A percentile compares a stretch with the other conserved stretches of the same genome.
Evolutionary conservation across 2,797 vertebrate species (phyloP).

Genomic region (Smutsia temminckii): DNA sequence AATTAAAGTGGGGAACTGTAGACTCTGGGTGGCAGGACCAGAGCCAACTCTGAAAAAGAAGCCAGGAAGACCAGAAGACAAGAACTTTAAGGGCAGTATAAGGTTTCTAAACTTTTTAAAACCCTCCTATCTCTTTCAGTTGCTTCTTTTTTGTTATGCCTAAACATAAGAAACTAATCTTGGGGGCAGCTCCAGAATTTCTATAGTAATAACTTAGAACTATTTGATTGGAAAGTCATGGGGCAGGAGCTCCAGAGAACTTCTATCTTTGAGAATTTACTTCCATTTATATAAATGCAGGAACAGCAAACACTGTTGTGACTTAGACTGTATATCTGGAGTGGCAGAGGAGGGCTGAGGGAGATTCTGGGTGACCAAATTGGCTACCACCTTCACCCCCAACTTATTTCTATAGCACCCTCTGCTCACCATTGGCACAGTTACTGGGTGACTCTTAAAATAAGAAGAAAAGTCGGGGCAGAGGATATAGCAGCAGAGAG

Average conservation of each 20-base stretch:
- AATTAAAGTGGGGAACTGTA: background rate
- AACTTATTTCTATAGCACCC: background rate
- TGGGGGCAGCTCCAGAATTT: background rate
- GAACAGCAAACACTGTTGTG: background rate
- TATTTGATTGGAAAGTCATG: background rate
- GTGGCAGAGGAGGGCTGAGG: background rate
- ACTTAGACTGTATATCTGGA: background rate
- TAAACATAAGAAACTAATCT: background rate
- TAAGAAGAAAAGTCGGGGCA: background rate
- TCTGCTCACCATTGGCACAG: background rate
- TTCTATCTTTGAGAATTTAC: background rate
- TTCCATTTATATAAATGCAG: background rate
- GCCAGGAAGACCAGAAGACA: background rate
- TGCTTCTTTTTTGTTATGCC: background rate
- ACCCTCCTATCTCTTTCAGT: background rate
- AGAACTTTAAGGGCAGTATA: background rate
- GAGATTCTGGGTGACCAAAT: background rate
- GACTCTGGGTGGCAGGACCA: background rate
- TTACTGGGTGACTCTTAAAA: background rate
- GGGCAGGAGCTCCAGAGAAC: background rate
- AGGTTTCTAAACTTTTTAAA: background rate
- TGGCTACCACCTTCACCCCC: background rate
- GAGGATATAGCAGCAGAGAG: background rate
- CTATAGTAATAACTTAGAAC: background rate
- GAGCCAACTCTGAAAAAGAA: background rate